Conservation (phyloP, 1,140 invertebrate species). For the Drosophila hydei region DNA sequence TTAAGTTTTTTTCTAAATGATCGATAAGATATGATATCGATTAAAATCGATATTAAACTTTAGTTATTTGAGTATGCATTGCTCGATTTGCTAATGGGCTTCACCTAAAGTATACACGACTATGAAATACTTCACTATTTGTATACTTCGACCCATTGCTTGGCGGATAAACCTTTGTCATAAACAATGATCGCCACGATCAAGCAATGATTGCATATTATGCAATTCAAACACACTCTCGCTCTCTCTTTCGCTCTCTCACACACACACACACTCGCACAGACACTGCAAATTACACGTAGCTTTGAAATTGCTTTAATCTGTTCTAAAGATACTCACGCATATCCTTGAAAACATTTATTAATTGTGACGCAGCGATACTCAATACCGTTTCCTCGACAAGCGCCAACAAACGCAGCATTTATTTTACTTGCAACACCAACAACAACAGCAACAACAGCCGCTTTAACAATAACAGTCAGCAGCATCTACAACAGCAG, state of each 20-base stretch:
- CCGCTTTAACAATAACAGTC: conserved; percentile 23
- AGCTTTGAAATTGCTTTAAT: conserved; percentile 53
- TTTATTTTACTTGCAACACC: conserved; percentile 56
- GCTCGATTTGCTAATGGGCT: too few species aligned
- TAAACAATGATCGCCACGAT: conserved; percentile 1
- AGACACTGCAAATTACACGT: conserved; percentile 4
- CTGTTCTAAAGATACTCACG: conserved; percentile 55
- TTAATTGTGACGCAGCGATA: conserved; percentile 32
- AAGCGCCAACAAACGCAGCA: conserved; percentile 58
- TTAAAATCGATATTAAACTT: too few species aligned
- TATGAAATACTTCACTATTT: too few species aligned
- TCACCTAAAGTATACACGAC: too few species aligned
- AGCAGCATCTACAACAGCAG: conserved; percentile 36
- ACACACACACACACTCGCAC: conserved; percentile 15
- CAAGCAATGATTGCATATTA: conserved; percentile 40
- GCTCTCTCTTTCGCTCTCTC: conserved; percentile 29
- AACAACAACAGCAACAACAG: conserved; percentile 16
- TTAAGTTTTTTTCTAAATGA: too few species aligned
- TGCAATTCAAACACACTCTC: conserved; percentile 42
- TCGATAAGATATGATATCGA: too few species aligned
- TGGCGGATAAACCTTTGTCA: too few species aligned
- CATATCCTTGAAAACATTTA: conserved; percentile 37
- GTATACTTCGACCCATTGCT: too few species aligned
- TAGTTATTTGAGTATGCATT: too few species aligned
- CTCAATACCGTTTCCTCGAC: conserved; percentile 48